Conservation (phyloP, 2,113 vertebrate genomes). For the Hemicordylus capensis region DNA sequence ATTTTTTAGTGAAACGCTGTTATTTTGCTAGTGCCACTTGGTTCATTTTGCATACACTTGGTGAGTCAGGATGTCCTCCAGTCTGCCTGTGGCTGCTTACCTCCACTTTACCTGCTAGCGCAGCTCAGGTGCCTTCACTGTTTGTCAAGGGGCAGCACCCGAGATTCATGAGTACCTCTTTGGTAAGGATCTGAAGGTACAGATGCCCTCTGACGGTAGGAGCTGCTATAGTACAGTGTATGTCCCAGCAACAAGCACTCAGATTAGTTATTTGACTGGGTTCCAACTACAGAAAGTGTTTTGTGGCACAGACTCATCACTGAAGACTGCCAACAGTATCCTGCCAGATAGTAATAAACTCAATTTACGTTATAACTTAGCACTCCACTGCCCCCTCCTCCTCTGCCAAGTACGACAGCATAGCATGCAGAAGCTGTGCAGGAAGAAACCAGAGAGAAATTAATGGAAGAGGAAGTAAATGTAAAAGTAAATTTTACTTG, state of each 20-base stretch:
- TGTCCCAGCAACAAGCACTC: slow-evolving; percentile 52
- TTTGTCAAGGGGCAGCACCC: neutral
- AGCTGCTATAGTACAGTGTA: slow-evolving; percentile 62
- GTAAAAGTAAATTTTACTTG: too few relatives aligned
- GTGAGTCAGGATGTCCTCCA: too few relatives aligned
- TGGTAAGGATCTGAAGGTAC: neutral
- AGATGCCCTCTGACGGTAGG: slow-evolving; percentile 53
- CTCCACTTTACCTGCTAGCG: neutral
- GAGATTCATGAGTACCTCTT: neutral
- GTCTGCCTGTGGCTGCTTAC: neutral
- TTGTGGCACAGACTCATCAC: slow-evolving; percentile 69
- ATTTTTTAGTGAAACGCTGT: too few relatives aligned
- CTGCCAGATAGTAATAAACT: slow-evolving; percentile 75
- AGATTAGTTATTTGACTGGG: slow-evolving; percentile 66
- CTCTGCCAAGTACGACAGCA: slow-evolving; percentile 71
- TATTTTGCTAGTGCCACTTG: too few relatives aligned
- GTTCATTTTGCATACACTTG: too few relatives aligned
- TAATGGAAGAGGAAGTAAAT: too few relatives aligned
- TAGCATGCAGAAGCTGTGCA: slow-evolving; percentile 53
- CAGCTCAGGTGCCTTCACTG: neutral
- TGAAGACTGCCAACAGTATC: slow-evolving; percentile 67
- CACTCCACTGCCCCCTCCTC: slow-evolving; percentile 62
- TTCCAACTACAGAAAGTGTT: slow-evolving; percentile 65
- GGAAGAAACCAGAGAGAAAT: too few relatives aligned
- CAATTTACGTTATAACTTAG: slow-evolving; percentile 75